phyloP scores from a whole-genome alignment of 2,888 invertebrate genomes.

The Hoplodrina blanda region DNA sequence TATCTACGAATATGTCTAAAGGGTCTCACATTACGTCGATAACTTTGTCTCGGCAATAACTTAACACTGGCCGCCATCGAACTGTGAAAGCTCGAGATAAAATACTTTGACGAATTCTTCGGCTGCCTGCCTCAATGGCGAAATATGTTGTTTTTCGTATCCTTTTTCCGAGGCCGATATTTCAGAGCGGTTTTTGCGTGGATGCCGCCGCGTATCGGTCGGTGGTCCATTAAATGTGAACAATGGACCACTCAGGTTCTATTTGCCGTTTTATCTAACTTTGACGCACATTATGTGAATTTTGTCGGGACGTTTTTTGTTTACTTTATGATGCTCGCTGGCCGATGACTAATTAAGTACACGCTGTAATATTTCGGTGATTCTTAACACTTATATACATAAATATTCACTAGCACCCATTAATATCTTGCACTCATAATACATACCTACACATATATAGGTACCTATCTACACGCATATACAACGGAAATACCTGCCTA shows the following conservation, averaged over 20 bases:
- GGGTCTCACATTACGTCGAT: constrained; percentile 78
- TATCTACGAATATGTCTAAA: constrained; percentile 65
- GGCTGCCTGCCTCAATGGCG: constrained; percentile 83
- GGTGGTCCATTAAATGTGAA: constrained; percentile 88
- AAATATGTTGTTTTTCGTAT: constrained; percentile 84
- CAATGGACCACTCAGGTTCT: constrained; percentile 87
- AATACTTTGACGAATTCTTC: constrained; percentile 87
- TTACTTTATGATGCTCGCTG: constrained; percentile 70
- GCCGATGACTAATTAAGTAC: constrained; percentile 65
- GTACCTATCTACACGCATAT: not conserved
- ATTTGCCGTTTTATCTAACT: constrained; percentile 87
- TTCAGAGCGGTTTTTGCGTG: constrained; percentile 83
- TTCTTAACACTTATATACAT: constrained; percentile 11
- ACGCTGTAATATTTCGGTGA: constrained; percentile 32
- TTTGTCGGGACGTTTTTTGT: constrained; percentile 79
- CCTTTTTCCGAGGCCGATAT: constrained; percentile 82
- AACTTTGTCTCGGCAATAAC: constrained; percentile 82
- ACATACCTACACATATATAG: not conserved
- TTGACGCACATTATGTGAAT: constrained; percentile 87
- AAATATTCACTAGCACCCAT: not conserved
- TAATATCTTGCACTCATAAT: not conserved
- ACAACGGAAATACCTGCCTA: not conserved
- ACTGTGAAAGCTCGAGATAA: constrained; percentile 88
- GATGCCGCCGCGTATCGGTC: constrained; percentile 77
- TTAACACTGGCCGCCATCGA: constrained; percentile 86